Percentiles rank a stretch among this genome's conserved stretches.
Evolutionary conservation across 2,888 invertebrate species (phyloP).

Genomic region (Sphaerophoria taeniata): DNA sequence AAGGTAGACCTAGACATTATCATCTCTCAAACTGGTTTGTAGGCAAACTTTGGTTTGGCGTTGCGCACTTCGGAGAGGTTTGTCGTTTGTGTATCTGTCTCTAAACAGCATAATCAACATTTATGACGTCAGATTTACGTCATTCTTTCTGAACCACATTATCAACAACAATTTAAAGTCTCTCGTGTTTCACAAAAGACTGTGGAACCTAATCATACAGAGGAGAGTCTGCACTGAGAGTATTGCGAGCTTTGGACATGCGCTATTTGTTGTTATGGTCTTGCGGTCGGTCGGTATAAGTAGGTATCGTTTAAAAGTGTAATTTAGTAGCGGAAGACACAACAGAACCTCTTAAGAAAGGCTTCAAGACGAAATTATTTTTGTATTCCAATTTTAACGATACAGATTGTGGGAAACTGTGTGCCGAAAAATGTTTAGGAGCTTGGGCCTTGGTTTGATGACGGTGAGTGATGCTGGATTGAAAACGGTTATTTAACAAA

Average conservation of each 20-base stretch:
- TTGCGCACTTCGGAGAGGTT: slow-evolving; percentile 57
- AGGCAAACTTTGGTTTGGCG: slow-evolving; percentile 60
- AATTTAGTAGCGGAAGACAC: background rate
- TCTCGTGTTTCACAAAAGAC: background rate
- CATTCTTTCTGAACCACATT: slow-evolving; percentile 26
- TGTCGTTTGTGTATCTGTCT: slow-evolving; percentile 20
- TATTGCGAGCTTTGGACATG: slow-evolving; percentile 64
- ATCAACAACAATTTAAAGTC: slow-evolving; percentile 9
- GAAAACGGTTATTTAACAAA: slow-evolving; percentile 57
- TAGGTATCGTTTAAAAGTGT: background rate
- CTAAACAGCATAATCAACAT: slow-evolving; percentile 34
- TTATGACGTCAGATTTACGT: slow-evolving; percentile 65
- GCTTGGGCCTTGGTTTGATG: background rate
- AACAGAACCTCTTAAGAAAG: slow-evolving; percentile 6
- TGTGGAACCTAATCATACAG: slow-evolving; percentile 54
- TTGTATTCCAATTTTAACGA: slow-evolving; percentile 25
- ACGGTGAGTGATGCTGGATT: slow-evolving; percentile 5
- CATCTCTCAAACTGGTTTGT: background rate
- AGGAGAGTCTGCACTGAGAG: slow-evolving; percentile 47
- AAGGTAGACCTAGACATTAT: too few relatives aligned
- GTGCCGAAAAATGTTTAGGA: background rate
- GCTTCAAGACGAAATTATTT: slow-evolving; percentile 28
- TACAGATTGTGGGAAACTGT: slow-evolving; percentile 30
- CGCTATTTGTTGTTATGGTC: slow-evolving; percentile 51
- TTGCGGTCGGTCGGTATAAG: background rate